These are phyloP conservation scores for Drosophila fungiperda DNA, from an alignment of 2,888 invertebrate species.

Conservation along the genomic window DNA sequence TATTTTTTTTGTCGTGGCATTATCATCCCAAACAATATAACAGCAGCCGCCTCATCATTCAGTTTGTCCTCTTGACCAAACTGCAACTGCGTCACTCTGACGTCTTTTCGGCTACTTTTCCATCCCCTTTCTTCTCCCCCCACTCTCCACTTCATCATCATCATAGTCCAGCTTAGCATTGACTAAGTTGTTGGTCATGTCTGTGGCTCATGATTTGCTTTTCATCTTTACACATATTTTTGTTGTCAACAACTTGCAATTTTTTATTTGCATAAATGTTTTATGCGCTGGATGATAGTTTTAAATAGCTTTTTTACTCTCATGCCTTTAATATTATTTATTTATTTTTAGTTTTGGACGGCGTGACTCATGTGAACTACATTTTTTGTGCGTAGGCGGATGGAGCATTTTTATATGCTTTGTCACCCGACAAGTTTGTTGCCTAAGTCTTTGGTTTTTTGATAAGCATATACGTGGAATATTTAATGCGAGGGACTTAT, in stretches of 20 bases:
- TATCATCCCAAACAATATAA: conserved; percentile 50
- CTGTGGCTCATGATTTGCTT: conserved; percentile 68
- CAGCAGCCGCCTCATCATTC: conserved; percentile 45
- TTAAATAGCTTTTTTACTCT: conserved; percentile 12
- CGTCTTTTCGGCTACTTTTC: conserved; percentile 39
- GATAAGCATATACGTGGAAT: background rate
- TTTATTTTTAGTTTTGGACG: conserved; percentile 21
- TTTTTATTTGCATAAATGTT: conserved; percentile 58
- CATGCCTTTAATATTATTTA: conserved; percentile 18
- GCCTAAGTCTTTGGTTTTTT: conserved; percentile 61
- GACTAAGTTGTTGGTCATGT: conserved; percentile 46
- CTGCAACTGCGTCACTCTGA: conserved; percentile 70
- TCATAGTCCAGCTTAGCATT: conserved; percentile 15
- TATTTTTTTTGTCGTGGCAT: conserved; percentile 43
- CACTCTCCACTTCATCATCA: background rate
- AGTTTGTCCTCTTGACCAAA: conserved; percentile 57
- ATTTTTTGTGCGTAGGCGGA: conserved; percentile 17
- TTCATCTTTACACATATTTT: conserved; percentile 39
- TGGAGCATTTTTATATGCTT: conserved; percentile 32
- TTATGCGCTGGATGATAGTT: conserved; percentile 31
- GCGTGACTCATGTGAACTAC: conserved; percentile 58
- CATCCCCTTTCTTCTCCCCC: background rate
- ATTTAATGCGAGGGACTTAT: background rate
- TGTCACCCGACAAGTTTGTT: conserved; percentile 63
- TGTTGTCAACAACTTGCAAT: conserved; percentile 57